Percentiles rank a stretch among this genome's conserved stretches.
phyloP scores from a whole-genome alignment of 2,888 invertebrate genomes.

The Lamellibrachia columna region DNA sequence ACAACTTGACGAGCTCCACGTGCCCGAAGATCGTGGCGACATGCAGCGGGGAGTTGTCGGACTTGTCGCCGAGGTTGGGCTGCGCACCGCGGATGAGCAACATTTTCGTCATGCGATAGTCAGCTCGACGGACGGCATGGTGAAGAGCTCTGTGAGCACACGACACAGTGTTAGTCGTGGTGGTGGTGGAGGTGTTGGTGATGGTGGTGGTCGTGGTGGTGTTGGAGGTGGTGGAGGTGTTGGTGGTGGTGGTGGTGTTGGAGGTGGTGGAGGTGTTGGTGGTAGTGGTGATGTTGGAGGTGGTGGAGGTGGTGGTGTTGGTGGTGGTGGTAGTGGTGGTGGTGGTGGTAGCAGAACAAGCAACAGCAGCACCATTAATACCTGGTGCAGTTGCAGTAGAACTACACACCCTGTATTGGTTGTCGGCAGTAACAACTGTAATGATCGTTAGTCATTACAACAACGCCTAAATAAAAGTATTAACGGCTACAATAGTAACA shows the following conservation, averaged over 20 bases:
- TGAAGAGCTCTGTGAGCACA: constrained; percentile 35
- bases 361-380: neutral
- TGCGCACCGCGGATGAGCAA: constrained; percentile 42
- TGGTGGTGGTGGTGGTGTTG: too few species aligned
- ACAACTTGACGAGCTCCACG: constrained; percentile 41
- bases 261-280: too few species aligned
- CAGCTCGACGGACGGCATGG: constrained; percentile 42
- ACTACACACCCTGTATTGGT: too few species aligned
- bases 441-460: too few species aligned
- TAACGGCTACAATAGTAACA: neutral
- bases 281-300: too few species aligned
- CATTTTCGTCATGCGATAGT: constrained; percentile 45
- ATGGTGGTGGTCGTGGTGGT: too few species aligned
- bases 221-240: too few species aligned
- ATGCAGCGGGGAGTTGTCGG: constrained; percentile 43
- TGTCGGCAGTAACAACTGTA: too few species aligned
- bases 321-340: too few species aligned
- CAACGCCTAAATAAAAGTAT: too few species aligned
- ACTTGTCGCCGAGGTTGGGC: constrained; percentile 36
- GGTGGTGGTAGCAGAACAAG: neutral
- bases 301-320: too few species aligned
- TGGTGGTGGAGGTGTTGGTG: neutral
- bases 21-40: constrained; percentile 45
- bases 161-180: neutral
- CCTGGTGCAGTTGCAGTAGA: too few species aligned